Base-by-base conservation (phyloP, 2,888 invertebrate species). In the Sminthurinus aureus region DNA sequence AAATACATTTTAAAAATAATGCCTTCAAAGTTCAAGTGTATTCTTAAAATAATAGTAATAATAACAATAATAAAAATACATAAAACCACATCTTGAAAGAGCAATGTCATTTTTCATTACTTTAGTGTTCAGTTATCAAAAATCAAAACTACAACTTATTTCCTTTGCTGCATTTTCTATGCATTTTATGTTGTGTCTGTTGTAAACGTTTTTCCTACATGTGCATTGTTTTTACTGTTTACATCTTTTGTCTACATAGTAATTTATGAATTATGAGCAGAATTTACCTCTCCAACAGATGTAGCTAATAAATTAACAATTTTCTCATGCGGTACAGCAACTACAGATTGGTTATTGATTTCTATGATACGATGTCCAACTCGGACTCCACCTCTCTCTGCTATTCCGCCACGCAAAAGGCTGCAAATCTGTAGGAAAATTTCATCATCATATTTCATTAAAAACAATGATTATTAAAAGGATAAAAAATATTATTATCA, bases 281-380 rank as follows among this genome's bases (percentile, higher is more conserved):
- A 51, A 52, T 91, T 91, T 91, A 98, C 98, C 95, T 99, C 99
- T 89, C 99, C 99, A 86, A 99, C 98, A 85, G 99, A 99, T 83
- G 98, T 99, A 88, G 99, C 99, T 89, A 99, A 93, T 90, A 99
- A 93, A 92, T 98, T 98, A 90, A 99, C 99, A 91, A 99, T 99
- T 91, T 98, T 96, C 91, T 99, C 99, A 92, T 99, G 99, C 87
- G 99, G 98, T 87, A 99, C 99, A 87, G 99, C 99, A 82, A 99
- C 99, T 82, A 99, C 99, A 92, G 98, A 98, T 92, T 98, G 98
- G 91, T 98, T 96, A 93, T 99, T 99, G 90, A 99, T 99, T 93
- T 99, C 99, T 90, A 99, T 99, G 91, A 99, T 99, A 89, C 99
- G 94, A 91, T 99, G 99, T 0, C 99, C 99, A 11, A 99, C 99